Conservation (phyloP, 2,797 vertebrate species). For the Triplophysa yarkandensis region DNA sequence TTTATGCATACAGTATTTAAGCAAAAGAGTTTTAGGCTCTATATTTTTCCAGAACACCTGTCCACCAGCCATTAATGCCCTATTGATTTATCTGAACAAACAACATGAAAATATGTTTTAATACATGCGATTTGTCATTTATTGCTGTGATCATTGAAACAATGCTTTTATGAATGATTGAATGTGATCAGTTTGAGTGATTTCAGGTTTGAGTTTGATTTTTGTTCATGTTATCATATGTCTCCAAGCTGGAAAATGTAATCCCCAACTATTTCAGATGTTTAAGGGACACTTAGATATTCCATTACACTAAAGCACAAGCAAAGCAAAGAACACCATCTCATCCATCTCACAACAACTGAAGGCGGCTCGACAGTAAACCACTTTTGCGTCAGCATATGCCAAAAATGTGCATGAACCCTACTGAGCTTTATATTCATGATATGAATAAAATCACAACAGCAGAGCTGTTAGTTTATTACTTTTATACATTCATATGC, state of each 20-base stretch:
- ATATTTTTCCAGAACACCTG: background rate
- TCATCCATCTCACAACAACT: no score
- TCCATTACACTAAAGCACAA: background rate
- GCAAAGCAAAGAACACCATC: background rate
- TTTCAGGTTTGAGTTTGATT: background rate
- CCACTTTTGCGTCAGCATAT: background rate
- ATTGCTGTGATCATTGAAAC: conserved; percentile 1
- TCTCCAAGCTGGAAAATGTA: no score
- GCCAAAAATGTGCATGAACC: background rate
- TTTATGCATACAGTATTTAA: conserved; percentile 28
- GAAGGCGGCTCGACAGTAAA: background rate
- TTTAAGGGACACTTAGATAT: background rate
- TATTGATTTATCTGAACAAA: conserved; percentile 13
- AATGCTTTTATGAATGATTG: background rate
- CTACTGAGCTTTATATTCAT: no score
- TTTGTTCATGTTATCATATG: no score
- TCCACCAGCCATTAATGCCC: conserved; percentile 11
- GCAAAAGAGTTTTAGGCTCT: conserved; percentile 5
- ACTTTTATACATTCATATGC: no score
- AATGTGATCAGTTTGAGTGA: background rate
- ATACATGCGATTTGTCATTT: conserved; percentile 3
- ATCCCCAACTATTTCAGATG: no score
- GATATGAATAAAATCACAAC: no score
- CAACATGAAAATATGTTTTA: conserved; percentile 34
- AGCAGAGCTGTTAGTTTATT: no score